Conservation (phyloP, 1,140 invertebrate genomes). For the Hyposmocoma kahamanoa region DNA sequence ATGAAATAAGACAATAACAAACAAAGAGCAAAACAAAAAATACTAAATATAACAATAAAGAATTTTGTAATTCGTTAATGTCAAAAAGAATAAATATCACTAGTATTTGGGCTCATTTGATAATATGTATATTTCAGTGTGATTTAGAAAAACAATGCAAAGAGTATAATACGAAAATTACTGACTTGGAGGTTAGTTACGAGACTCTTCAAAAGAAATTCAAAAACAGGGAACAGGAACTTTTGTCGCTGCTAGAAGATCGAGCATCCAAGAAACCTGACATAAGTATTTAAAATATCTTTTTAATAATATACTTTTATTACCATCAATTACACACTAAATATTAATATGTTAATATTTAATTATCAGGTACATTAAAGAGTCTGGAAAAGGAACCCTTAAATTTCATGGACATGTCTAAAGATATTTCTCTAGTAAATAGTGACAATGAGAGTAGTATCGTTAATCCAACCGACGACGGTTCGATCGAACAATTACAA, state of each 20-base stretch:
- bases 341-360: slow-evolving; percentile 3
- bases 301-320: background rate
- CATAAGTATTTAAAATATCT: background rate
- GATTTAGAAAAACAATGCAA: slow-evolving; percentile 36
- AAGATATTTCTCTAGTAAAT: slow-evolving; percentile 37
- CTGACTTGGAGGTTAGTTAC: slow-evolving; percentile 52
- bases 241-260: slow-evolving; percentile 48
- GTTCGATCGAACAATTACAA: slow-evolving; percentile 14
- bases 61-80: background rate
- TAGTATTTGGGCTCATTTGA: no score
- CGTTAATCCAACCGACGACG: slow-evolving; percentile 16
- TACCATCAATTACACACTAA: background rate
- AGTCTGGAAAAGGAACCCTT: slow-evolving; percentile 21
- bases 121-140: slow-evolving; percentile 24
- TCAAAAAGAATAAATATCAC: no score
- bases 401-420: slow-evolving; percentile 35
- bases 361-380: slow-evolving; percentile 8
- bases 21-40: no score
- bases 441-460: slow-evolving; percentile 38
- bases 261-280: background rate
- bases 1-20: no score
- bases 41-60: no score
- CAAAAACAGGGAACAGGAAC: slow-evolving; percentile 50
- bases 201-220: slow-evolving; percentile 51
- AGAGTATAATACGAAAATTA: slow-evolving; percentile 42